These are phyloP conservation scores for Pseudoips prasinana DNA, from an alignment of 2,888 invertebrate species.

Conservation along the genomic window DNA sequence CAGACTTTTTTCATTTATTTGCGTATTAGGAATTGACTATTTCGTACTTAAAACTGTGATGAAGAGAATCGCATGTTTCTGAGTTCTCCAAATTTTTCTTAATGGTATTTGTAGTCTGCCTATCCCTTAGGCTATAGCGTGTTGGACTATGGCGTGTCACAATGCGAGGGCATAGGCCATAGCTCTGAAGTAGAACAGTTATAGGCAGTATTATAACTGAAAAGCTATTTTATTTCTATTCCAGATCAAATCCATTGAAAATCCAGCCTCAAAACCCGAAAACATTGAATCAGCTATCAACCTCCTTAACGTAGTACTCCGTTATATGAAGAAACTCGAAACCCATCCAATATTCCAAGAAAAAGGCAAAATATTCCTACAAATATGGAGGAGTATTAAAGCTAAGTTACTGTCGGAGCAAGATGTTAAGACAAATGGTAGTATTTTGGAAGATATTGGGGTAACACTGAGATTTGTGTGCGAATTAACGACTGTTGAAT, in stretches of 20 bases:
- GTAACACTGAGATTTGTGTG: conserved; percentile 57
- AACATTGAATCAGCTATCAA: conserved; percentile 61
- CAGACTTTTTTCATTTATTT: too few relatives aligned
- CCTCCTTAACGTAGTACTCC: conserved; percentile 52
- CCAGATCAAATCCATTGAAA: conserved; percentile 59
- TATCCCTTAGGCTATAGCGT: too few relatives aligned
- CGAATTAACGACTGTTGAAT: conserved; percentile 59
- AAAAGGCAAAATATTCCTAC: conserved; percentile 53
- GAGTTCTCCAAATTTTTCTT: too few relatives aligned
- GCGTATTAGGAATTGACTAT: too few relatives aligned
- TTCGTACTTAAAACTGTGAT: too few relatives aligned
- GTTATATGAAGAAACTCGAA: conserved; percentile 67
- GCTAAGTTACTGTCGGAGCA: conserved; percentile 40
- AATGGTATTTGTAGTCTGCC: too few relatives aligned
- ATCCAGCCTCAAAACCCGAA: conserved; percentile 46
- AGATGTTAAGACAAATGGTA: conserved; percentile 30
- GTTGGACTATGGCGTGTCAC: too few relatives aligned
- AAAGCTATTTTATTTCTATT: conserved; percentile 19
- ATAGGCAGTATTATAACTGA: too few relatives aligned
- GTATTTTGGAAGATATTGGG: conserved; percentile 52
- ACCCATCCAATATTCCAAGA: conserved; percentile 54
- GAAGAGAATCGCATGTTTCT: too few relatives aligned
- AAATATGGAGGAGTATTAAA: conserved; percentile 60
- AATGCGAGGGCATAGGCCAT: too few relatives aligned
- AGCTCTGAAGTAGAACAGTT: too few relatives aligned